These are phyloP conservation scores for Phrynocephalus guinanensis DNA, from an alignment of 2,797 vertebrate genomes.

Conservation along the genomic window DNA sequence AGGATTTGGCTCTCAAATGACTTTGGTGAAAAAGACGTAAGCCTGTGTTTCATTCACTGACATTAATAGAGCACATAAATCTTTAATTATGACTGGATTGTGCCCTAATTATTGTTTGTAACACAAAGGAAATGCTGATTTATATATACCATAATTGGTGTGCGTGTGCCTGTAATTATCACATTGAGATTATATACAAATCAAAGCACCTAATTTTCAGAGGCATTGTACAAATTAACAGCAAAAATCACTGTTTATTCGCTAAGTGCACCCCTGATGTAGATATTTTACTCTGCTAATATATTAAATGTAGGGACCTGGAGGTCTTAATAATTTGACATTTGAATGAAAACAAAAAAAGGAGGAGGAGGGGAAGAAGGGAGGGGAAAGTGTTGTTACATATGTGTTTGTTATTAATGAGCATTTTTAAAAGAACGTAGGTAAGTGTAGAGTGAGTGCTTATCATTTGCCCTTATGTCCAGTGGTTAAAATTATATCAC, in stretches of 20 bases:
- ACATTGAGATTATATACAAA: neutral
- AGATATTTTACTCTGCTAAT: neutral
- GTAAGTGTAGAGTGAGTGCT: neutral
- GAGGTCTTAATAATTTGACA: neutral
- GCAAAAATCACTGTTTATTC: neutral
- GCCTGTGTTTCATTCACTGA: neutral
- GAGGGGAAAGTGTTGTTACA: neutral
- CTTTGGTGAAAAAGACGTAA: neutral
- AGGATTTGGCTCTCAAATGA: neutral
- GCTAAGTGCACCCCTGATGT: neutral
- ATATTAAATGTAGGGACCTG: neutral
- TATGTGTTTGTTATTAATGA: neutral
- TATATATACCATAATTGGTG: neutral
- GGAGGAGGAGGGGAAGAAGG: neutral
- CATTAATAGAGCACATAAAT: slow-evolving; percentile 1
- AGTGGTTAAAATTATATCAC: neutral
- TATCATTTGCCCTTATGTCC: neutral
- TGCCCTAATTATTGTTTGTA: neutral
- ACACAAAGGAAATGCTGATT: neutral
- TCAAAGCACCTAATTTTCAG: neutral
- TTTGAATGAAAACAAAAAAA: neutral
- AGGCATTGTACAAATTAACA: neutral
- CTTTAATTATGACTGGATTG: neutral
- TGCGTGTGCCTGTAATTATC: neutral
- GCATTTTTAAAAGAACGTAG: neutral